phyloP scores from a whole-genome alignment of 1,140 invertebrate genomes.

The Belonocnema kinseyi region DNA sequence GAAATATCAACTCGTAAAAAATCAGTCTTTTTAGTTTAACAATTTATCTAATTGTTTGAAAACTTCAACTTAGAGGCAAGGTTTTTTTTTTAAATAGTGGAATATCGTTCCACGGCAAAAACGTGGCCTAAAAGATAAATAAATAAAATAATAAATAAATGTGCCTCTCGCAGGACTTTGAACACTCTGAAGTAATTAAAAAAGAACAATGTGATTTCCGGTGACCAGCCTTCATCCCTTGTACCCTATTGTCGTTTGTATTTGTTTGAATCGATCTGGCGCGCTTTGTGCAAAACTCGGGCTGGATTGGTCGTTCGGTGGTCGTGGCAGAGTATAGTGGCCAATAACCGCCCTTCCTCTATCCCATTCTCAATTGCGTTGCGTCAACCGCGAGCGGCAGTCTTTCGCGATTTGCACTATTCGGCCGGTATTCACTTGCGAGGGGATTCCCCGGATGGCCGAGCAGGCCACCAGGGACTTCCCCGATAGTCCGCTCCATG shows the following conservation, averaged over 20 bases:
- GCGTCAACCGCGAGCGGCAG: not conserved
- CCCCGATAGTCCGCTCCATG: conserved; percentile 5
- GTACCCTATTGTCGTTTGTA: conserved; percentile 11
- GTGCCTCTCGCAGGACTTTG: no score
- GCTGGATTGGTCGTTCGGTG: conserved; percentile 9
- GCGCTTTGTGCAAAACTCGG: not conserved
- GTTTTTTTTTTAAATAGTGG: no score
- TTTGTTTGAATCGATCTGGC: conserved; percentile 25
- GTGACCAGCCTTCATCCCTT: conserved; percentile 1
- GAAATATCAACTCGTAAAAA: no score
- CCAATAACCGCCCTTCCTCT: conserved; percentile 9
- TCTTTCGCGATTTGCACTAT: not conserved
- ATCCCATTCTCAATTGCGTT: not conserved
- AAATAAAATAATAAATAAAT: no score
- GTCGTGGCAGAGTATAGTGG: not conserved
- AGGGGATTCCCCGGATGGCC: not conserved
- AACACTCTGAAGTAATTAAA: no score
- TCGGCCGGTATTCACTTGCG: no score
- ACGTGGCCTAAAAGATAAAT: no score
- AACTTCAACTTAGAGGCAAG: no score
- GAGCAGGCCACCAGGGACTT: conserved; percentile 11
- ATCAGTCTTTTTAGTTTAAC: no score
- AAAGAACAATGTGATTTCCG: conserved; percentile 6
- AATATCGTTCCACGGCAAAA: no score
- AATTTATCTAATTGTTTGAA: no score